phyloP scores from a whole-genome alignment of 1,140 invertebrate genomes.

The Drosophila pandora region DNA sequence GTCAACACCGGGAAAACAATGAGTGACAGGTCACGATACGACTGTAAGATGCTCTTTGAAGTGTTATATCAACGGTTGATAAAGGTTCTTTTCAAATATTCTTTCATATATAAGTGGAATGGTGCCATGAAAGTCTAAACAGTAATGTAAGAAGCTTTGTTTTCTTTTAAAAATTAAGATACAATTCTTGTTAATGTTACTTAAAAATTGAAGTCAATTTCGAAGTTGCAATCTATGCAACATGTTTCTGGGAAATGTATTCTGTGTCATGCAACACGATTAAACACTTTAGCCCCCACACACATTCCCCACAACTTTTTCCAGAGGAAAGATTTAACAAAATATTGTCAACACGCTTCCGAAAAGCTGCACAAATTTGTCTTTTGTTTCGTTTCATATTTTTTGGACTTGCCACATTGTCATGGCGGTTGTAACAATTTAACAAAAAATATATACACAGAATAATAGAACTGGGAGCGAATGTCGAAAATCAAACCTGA shows the following conservation, averaged over 20 bases:
- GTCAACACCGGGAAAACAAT: slow-evolving; percentile 40
- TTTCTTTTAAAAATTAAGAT: no score
- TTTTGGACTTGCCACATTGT: slow-evolving; percentile 22
- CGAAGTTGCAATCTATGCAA: not conserved
- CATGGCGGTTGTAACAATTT: slow-evolving; percentile 65
- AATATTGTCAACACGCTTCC: slow-evolving; percentile 60
- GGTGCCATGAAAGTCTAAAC: not conserved
- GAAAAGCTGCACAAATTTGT: slow-evolving; percentile 59
- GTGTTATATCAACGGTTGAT: not conserved
- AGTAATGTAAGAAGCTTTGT: no score
- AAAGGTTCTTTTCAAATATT: not conserved
- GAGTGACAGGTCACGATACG: slow-evolving; percentile 25
- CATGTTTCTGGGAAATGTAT: not conserved
- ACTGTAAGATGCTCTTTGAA: slow-evolving; percentile 17
- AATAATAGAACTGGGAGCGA: slow-evolving; percentile 39
- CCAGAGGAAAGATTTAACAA: slow-evolving; percentile 37
- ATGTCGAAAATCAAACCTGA: slow-evolving; percentile 79
- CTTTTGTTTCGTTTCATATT: slow-evolving; percentile 64
- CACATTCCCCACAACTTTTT: not conserved
- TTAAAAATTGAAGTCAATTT: not conserved
- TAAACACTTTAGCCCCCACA: slow-evolving; percentile 14
- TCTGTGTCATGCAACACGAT: slow-evolving; percentile 21
- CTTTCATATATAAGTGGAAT: not conserved
- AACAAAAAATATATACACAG: slow-evolving; percentile 39
- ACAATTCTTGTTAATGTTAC: not conserved